phyloP scores from a whole-genome alignment of 53 echinoderm and acorn worm genomes.

The Echinarachnius parma region DNA sequence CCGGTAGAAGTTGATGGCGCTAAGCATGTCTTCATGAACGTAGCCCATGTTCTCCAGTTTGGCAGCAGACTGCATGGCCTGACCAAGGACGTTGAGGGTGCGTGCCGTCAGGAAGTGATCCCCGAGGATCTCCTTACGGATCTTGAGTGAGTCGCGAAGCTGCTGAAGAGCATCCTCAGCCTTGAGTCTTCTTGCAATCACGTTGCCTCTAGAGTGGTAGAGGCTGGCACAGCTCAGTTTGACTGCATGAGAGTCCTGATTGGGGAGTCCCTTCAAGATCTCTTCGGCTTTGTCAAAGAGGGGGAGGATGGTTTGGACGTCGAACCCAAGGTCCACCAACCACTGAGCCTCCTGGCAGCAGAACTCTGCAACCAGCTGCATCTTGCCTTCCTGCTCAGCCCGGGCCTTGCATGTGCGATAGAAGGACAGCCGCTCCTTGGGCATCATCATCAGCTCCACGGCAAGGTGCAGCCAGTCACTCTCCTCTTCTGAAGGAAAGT shows the following conservation, averaged over 20 bases:
- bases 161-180: constrained; percentile 51
- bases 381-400: constrained; percentile 62
- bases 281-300: constrained; percentile 63
- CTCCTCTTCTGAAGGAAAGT: constrained; percentile 42
- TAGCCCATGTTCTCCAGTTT: constrained; percentile 50
- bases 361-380: constrained; percentile 71
- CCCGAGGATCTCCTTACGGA: constrained; percentile 58
- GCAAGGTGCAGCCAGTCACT: constrained; percentile 64
- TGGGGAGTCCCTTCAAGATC: constrained; percentile 37
- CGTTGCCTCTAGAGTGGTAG: constrained; percentile 68
- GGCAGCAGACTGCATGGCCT: constrained; percentile 63
- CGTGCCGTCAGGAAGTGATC: constrained; percentile 75
- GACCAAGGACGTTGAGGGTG: constrained; percentile 57
- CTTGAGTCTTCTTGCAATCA: constrained; percentile 44
- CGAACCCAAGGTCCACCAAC: constrained; percentile 65
- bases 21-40: constrained; percentile 64
- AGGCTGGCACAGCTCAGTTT: constrained; percentile 73
- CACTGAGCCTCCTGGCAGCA: constrained; percentile 65
- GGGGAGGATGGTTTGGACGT: constrained; percentile 54
- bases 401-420: constrained; percentile 52
- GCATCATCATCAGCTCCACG: constrained; percentile 71
- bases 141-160: constrained; percentile 51
- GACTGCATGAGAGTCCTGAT: constrained; percentile 27
- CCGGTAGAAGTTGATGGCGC: constrained; percentile 68
- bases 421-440: constrained; percentile 63